Evolutionary conservation across 2,113 vertebrate species (phyloP), one percentile per base, ranked within the genome.

Genomic region (Onychostoma macrolepis): DNA sequence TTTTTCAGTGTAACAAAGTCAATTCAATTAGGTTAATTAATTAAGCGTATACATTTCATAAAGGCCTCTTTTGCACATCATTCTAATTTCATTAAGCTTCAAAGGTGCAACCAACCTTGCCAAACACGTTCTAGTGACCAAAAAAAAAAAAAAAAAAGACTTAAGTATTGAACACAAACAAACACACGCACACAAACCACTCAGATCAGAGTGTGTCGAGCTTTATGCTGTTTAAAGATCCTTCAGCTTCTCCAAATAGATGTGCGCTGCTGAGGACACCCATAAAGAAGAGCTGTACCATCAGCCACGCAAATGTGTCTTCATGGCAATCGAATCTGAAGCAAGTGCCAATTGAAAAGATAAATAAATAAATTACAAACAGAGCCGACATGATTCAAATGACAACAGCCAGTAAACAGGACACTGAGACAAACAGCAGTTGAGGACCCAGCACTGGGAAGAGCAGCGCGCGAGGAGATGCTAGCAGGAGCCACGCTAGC

Each of bases 11-110:
- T 88, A 90, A 87, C 81, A 90, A 90, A 80, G 65, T 92, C 88
- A 71, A 87, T 85, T 87, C 76, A 89, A 89, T 87, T 86, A 78
- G 65, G 71, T 85, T 90, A 72, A 86, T 83, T 83, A 85, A 80
- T 85, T 83, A 84, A n/a, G 33, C 33, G 26, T 69, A 72, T 82
- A 81, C 48, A 89, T 89, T 87, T 63, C 86, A 91, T 90, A 93
- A 94, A 94, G 94, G 90, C 93, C 92, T 94, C 92, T 92, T 94
- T 92, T 91, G 83, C 90, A 91, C 91, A 93, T 91, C 91, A 90
- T 89, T 89, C 87, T 81, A 87, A 93, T 92, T 92, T 92, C 85
- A 89, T 91, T 92, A 87, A 92, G 90, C 92, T 92, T 92, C 92
- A 93, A 94, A 94, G 93, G 93, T 94, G 94, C 92, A 89, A 90